Percentiles rank a stretch among this genome's conserved stretches.
Evolutionary conservation across 2,888 invertebrate species (phyloP).

Genomic region (Drosophila acutilabella): DNA sequence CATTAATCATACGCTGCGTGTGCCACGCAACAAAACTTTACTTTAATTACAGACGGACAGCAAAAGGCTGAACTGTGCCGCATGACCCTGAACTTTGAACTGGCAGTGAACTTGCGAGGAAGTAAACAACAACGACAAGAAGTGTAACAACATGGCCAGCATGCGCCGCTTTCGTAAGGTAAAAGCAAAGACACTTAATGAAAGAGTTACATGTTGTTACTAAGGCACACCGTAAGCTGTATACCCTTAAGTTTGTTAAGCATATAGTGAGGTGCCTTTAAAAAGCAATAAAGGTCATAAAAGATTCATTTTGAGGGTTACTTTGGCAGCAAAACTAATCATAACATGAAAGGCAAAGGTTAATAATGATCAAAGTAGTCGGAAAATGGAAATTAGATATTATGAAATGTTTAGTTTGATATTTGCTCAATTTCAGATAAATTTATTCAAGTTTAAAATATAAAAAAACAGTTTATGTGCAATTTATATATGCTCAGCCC

Average conservation of each 20-base stretch:
- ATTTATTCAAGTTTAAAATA: no score
- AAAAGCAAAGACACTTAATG: constrained; percentile 27
- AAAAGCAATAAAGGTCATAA: no score
- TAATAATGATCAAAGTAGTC: no score
- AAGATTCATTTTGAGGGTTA: no score
- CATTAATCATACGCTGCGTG: constrained; percentile 74
- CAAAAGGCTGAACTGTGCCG: constrained; percentile 18
- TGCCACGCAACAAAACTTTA: constrained; percentile 52
- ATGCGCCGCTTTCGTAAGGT: constrained; percentile 68
- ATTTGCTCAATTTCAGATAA: no score
- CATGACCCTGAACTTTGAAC: constrained; percentile 73
- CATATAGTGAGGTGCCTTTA: no score
- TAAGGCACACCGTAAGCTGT: neutral
- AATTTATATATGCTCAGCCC: no score
- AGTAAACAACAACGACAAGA: constrained; percentile 27
- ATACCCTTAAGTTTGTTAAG: neutral
- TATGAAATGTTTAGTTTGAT: no score
- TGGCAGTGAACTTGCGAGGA: constrained; percentile 66
- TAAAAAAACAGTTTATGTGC: no score
- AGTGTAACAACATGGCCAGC: constrained; percentile 59
- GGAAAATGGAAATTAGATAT: no score
- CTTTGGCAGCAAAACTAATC: no score
- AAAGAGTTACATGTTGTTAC: neutral
- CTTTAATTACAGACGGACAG: constrained; percentile 54
- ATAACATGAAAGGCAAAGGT: no score